Base-by-base conservation (phyloP, 2,797 vertebrate genomes). In the Neopelma chrysocephalum region DNA sequence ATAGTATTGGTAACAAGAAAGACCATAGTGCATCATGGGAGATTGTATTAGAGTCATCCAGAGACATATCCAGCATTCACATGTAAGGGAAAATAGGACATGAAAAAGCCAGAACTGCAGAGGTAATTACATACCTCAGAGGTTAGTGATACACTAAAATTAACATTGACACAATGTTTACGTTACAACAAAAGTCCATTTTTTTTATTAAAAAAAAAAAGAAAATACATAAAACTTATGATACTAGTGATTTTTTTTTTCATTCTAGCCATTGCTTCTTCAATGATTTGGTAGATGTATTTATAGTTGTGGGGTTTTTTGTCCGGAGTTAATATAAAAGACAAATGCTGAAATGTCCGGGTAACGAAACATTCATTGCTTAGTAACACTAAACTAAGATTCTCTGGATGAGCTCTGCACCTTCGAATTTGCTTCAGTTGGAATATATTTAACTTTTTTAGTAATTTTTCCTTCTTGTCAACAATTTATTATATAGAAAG, bases 191-290 rank as follows among this genome's bases (percentile, higher is more conserved):
- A n/a, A n/a, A n/a, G n/a, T n/a, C n/a, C n/a, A n/a, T n/a, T n/a
- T n/a, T n/a, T n/a, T n/a, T n/a, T n/a, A 40, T 40, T 40, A 8
- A 2, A 45, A n/a, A 69, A 23, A n/a, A 38, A 36, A 12, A 9
- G 0, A 29, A 16, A 40, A 25, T 1, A 5, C 9, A 11, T 9
- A 36, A 48, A 54, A 29, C 3, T 42, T 47, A 3, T 31, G 3
- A 18, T 17, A 15, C 0, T 8, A 48, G 29, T 32, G 2, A 70
- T 3, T 2, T 26, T 34, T 25, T 29, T 40, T 58, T 47, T 16
- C 2, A 4, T 45, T 50, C 23, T 61, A 38, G 12, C 3, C 16
- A 50, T 20, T 42, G 19, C 4, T n/a, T 57, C 12, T 57, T 48
- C 22, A 42, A 23, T 47, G 27, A 57, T 61, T 66, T n/a, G 5